Conservation (phyloP, 2,888 invertebrate species). For the Halictus quadricinctus region DNA sequence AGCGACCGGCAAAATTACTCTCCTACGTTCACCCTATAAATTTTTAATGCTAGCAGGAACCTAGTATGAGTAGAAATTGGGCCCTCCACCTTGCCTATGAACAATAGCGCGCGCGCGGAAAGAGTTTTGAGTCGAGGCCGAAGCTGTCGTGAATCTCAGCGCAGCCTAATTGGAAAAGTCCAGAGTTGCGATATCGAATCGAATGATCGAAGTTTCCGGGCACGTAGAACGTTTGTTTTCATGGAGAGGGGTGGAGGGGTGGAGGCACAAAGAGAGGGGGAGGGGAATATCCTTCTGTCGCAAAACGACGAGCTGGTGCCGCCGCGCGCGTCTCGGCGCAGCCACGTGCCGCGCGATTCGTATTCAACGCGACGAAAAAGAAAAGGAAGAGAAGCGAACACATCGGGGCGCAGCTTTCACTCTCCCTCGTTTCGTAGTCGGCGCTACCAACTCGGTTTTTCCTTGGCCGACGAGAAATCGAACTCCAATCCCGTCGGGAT, state of each 20-base stretch:
- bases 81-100: background rate
- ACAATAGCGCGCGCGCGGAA: background rate
- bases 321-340: constrained; percentile 41
- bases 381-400: constrained; percentile 41
- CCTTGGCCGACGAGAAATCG: constrained; percentile 36
- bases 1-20: too few species aligned
- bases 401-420: constrained; percentile 34
- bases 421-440: constrained; percentile 35
- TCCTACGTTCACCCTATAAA: background rate
- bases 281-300: constrained; percentile 65
- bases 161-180: constrained; percentile 76
- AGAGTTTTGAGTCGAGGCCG: background rate
- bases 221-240: constrained; percentile 73
- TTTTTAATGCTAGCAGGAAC: background rate
- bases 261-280: background rate
- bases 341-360: constrained; percentile 66
- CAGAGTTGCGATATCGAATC: constrained; percentile 47
- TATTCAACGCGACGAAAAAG: constrained; percentile 60
- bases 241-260: background rate
- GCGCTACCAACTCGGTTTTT: constrained; percentile 29
- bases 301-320: constrained; percentile 42
- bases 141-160: constrained; percentile 71
- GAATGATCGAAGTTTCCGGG: constrained; percentile 65
- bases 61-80: background rate
- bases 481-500: constrained; percentile 52